These are phyloP conservation scores for Serrognathus titanus DNA, from an alignment of 2,888 invertebrate genomes.

Conservation along the genomic window DNA sequence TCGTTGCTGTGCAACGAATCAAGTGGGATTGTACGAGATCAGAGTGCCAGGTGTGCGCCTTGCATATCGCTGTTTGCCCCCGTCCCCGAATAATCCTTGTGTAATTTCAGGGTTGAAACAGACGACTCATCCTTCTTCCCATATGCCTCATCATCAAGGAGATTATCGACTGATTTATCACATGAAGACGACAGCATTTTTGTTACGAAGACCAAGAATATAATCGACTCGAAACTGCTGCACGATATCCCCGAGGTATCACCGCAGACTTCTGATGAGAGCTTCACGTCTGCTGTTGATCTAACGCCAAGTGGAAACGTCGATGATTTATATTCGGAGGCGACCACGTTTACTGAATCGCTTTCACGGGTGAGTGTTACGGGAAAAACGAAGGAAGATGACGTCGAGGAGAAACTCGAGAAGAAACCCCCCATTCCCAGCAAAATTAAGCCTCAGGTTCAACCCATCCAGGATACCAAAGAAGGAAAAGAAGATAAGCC, in stretches of 20 bases:
- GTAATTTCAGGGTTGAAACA: slow-evolving; percentile 15
- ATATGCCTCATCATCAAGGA: slow-evolving; percentile 32
- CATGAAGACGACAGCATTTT: slow-evolving; percentile 36
- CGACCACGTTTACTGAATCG: slow-evolving; percentile 1
- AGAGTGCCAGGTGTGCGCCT: slow-evolving; percentile 23
- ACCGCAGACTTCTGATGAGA: slow-evolving; percentile 3
- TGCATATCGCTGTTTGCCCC: not conserved
- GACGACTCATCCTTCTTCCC: slow-evolving; percentile 36
- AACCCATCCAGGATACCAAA: not conserved
- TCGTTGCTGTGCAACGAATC: slow-evolving; percentile 33
- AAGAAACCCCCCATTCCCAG: not conserved
- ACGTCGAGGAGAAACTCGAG: not conserved
- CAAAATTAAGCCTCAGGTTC: not conserved
- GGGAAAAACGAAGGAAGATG: not conserved
- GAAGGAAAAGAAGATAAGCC: not conserved
- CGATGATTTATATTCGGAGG: slow-evolving; percentile 17
- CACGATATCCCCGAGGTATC: not conserved
- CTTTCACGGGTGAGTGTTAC: not conserved
- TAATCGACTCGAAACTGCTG: slow-evolving; percentile 27
- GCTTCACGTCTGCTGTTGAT: slow-evolving; percentile 17
- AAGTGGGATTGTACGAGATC: slow-evolving; percentile 34
- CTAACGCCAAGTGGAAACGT: slow-evolving; percentile 32
- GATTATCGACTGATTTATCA: slow-evolving; percentile 35
- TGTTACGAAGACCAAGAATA: slow-evolving; percentile 32
- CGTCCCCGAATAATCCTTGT: not conserved